A percentile compares a stretch with the other conserved stretches of the same genome.
Conservation (phyloP, 2,797 vertebrate species). For the Enteromius thamalakanensis region DNA sequence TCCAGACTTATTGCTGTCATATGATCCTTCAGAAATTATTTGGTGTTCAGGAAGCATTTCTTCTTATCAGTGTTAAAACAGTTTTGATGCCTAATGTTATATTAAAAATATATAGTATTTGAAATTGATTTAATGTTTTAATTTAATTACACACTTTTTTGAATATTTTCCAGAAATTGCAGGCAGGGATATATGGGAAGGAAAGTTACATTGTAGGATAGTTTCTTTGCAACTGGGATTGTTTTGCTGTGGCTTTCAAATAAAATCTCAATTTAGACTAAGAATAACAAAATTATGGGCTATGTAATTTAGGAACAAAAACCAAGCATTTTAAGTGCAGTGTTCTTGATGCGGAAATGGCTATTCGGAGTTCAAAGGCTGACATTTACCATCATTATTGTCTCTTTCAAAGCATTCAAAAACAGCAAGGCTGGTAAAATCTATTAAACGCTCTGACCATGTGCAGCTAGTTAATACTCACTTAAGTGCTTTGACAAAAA, state of each 20-base stretch:
- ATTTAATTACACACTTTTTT: background rate
- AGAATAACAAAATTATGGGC: slow-evolving; percentile 73
- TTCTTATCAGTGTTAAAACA: background rate
- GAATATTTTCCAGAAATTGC: slow-evolving; percentile 19
- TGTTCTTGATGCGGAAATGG: slow-evolving; percentile 55
- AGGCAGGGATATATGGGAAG: slow-evolving; percentile 50
- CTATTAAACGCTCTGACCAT: slow-evolving; percentile 1
- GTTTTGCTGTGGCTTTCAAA: slow-evolving; percentile 70
- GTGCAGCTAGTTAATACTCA: slow-evolving; percentile 1
- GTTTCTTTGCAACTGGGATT: slow-evolving; percentile 55
- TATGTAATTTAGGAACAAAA: slow-evolving; percentile 75
- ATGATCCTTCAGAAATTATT: background rate
- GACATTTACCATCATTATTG: slow-evolving; percentile 5
- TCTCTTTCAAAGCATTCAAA: slow-evolving; percentile 24
- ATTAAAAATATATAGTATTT: background rate
- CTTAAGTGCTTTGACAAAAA: background rate
- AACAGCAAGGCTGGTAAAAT: slow-evolving; percentile 2
- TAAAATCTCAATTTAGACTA: slow-evolving; percentile 74
- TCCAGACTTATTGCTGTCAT: background rate
- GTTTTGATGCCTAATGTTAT: no score
- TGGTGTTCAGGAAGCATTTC: background rate
- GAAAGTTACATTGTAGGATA: slow-evolving; percentile 31
- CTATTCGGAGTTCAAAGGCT: slow-evolving; percentile 15
- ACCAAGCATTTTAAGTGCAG: slow-evolving; percentile 66
- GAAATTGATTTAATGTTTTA: background rate